Evolutionary conservation across 2,888 invertebrate genomes (phyloP).

Genomic region (Cyclophora albipunctata): DNA sequence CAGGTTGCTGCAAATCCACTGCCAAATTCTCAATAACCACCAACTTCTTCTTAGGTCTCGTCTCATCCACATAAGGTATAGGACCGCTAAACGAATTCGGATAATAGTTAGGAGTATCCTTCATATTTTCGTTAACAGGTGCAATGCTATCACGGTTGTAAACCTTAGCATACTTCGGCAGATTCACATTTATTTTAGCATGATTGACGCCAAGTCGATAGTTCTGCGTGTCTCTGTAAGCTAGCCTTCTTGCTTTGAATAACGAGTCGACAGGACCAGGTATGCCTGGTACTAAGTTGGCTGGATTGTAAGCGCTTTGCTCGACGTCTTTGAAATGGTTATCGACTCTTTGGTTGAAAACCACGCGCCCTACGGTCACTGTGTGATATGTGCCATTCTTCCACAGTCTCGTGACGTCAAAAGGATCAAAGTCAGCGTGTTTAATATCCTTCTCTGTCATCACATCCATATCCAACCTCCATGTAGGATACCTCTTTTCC

Average conservation of each 20-base stretch:
- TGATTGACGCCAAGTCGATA: constrained; percentile 91
- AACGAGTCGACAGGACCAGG: constrained; percentile 91
- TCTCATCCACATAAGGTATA: constrained; percentile 74
- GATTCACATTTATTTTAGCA: constrained; percentile 91
- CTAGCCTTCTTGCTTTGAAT: constrained; percentile 85
- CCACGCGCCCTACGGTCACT: constrained; percentile 85
- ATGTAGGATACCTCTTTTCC: constrained; percentile 79
- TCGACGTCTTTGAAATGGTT: constrained; percentile 95
- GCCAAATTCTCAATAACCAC: neutral
- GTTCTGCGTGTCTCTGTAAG: constrained; percentile 88
- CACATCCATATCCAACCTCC: constrained; percentile 86
- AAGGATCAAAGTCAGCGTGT: constrained; percentile 86
- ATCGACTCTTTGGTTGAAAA: constrained; percentile 86
- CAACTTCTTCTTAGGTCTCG: constrained; percentile 28
- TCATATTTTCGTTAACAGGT: constrained; percentile 82
- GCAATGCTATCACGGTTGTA: constrained; percentile 90
- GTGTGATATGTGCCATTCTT: constrained; percentile 79
- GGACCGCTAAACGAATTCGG: constrained; percentile 95
- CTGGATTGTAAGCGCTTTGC: constrained; percentile 89
- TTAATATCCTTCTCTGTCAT: constrained; percentile 88
- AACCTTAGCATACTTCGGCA: constrained; percentile 80
- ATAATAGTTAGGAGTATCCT: constrained; percentile 90
- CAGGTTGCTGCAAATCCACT: neutral
- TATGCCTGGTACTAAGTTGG: constrained; percentile 90
- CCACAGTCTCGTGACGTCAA: constrained; percentile 89